Base-by-base conservation (phyloP, 1,140 invertebrate species). In the Nixonia krombeini region DNA sequence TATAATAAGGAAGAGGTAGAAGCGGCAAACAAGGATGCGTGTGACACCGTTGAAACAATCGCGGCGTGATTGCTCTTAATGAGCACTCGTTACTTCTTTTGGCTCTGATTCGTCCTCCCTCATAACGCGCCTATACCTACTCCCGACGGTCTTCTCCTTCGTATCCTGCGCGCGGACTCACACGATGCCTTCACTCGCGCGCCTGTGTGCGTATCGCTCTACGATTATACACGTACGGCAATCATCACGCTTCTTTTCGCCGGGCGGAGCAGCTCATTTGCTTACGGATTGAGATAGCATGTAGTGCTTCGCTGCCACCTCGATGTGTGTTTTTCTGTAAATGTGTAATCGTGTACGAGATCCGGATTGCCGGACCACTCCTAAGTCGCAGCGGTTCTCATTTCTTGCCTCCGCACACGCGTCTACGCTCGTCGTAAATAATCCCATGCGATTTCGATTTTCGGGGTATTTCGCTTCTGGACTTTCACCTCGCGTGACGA, bases 41-140 rank as follows among this genome's bases (percentile, higher is more conserved):
- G 78, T 72, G 81, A 82, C 79, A 82, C 73, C 79, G 80, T 83
- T 80, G 81, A 83, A 81, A 80, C 79, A 80, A 79, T 79, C 79
- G 68, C 42, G 71, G 70, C 74, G 66, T 82, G 82, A 83, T 83
- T 80, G 77, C 75, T 81, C 75, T 78, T 82, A 83, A 83, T 81
- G 80, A 83, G 75, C 61, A 64, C 68, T 80, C 72, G 79, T 82
- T 82, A 80, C 81, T 82, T 77, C 79, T 83, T 81, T 81, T 82
- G 80, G 78, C 49, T 79, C 61, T 82, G 80, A 82, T 83, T 83
- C 73, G 76, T 50, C 45, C 71, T 72, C 62, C 70, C 31, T 63
- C 21, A 45, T 51, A 49, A 37, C 46, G 38, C 7, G 29, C 23
- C 47, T 16, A 47, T 18, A n/a, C n/a, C 25, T 33, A 26, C 42